phyloP scores from a whole-genome alignment of 37 sponge, comb jelly and placozoan genomes.

The Sycon ciliatum region DNA sequence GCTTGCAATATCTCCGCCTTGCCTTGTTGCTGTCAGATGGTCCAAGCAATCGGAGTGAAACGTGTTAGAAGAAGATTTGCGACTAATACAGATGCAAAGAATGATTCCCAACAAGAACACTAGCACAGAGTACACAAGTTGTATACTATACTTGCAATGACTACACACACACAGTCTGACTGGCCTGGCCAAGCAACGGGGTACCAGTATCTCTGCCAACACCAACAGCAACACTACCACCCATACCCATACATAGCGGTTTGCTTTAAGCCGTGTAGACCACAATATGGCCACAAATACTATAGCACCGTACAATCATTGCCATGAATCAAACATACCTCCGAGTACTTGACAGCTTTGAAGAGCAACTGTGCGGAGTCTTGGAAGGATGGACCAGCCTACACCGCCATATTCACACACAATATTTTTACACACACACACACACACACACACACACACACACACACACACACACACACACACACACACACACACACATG shows the following conservation, averaged over 20 bases:
- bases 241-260: no score
- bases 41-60: not conserved
- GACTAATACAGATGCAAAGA: slow-evolving; percentile 18
- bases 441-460: slow-evolving; percentile 5
- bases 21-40: slow-evolving; percentile 3
- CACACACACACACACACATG: slow-evolving; percentile 10
- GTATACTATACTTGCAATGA: not conserved
- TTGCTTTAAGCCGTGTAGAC: no score
- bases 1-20: slow-evolving; percentile 39
- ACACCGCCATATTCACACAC: no score
- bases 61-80: not conserved
- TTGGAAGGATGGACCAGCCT: no score
- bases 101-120: not conserved
- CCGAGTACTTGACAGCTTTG: no score
- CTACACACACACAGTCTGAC: not conserved
- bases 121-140: not conserved
- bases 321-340: no score
- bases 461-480: slow-evolving; percentile 5
- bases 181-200: no score
- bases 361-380: no score
- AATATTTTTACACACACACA: not conserved
- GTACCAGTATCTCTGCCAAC: no score
- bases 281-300: no score
- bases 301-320: no score
- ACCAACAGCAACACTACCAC: no score